A percentile compares a stretch with the other conserved stretches of the same genome.
Conservation (phyloP, 2,113 vertebrate species). For the Numenius arquata region DNA sequence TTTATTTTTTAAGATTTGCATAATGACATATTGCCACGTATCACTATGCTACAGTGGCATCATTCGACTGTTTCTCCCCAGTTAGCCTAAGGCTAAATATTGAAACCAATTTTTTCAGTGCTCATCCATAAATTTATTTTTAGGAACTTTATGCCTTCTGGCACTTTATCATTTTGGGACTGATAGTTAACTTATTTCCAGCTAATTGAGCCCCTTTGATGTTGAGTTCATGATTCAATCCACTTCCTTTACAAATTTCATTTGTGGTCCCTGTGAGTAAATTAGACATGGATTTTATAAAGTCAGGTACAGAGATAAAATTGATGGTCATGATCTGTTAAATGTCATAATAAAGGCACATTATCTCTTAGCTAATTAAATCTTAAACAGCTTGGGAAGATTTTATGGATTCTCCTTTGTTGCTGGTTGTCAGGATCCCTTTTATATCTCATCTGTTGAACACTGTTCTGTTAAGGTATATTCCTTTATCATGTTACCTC, state of each 20-base stretch:
- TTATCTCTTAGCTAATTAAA: conserved; percentile 39
- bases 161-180: background rate
- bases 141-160: background rate
- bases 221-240: background rate
- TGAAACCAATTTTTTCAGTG: background rate
- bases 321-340: conserved; percentile 1
- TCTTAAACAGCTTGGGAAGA: background rate
- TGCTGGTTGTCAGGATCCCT: background rate
- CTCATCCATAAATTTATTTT: conserved; percentile 8
- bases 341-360: conserved; percentile 8
- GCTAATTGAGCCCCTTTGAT: conserved; percentile 24
- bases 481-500: background rate
- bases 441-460: background rate
- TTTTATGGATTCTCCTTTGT: background rate
- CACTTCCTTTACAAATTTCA: conserved; percentile 9
- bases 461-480: background rate
- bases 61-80: background rate
- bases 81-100: background rate
- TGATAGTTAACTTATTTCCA: background rate
- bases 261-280: conserved; percentile 3
- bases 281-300: background rate
- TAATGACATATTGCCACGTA: background rate
- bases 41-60: background rate
- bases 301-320: conserved; percentile 7
- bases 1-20: background rate